phyloP scores from a whole-genome alignment of 2,797 vertebrate genomes.

The Propithecus perrieri region DNA sequence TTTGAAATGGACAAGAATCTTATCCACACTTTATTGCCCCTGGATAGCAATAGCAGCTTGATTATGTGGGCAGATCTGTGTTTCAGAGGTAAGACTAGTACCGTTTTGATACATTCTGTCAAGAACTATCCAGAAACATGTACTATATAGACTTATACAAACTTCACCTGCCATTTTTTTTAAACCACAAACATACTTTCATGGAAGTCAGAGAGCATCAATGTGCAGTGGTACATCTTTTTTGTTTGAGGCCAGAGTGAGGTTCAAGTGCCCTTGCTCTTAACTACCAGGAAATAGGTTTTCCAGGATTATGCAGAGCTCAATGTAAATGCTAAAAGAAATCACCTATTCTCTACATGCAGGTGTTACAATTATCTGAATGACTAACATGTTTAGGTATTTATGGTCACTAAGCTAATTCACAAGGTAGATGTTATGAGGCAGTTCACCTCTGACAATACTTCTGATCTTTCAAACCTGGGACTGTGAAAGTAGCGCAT shows the following conservation, averaged over 20 bases:
- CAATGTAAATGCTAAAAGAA: not conserved
- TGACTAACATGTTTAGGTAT: not conserved
- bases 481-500: not conserved
- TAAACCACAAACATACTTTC: not conserved
- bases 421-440: not conserved
- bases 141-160: not conserved
- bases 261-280: not conserved
- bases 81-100: conserved; percentile 2
- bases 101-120: not conserved
- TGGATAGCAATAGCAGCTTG: not conserved
- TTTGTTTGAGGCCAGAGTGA: not conserved
- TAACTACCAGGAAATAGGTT: not conserved
- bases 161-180: not conserved
- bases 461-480: not conserved
- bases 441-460: not conserved
- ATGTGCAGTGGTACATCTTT: not conserved
- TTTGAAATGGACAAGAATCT: not conserved
- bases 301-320: not conserved
- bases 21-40: not conserved
- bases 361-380: not conserved
- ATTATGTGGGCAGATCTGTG: not conserved
- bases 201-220: not conserved
- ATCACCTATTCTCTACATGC: not conserved
- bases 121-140: not conserved
- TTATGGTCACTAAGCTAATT: not conserved